Conservation (phyloP, 2,797 vertebrate genomes). For the Sylvia borin region DNA sequence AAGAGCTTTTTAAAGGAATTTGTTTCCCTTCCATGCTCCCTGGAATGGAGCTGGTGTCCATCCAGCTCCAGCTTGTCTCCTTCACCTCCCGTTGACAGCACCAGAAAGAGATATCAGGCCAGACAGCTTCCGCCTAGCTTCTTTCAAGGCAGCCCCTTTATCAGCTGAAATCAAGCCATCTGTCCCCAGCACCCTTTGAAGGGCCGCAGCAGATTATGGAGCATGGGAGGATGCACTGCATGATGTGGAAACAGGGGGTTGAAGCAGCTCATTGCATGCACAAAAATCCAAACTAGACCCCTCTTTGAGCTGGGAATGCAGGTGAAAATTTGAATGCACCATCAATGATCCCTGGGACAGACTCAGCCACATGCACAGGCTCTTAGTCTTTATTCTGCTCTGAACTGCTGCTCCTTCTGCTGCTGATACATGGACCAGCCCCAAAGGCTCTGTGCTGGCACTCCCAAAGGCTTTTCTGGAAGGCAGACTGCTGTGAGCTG, state of each 20-base stretch:
- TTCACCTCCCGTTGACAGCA: background rate
- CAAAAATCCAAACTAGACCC: background rate
- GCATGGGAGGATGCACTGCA: background rate
- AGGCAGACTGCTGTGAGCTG: background rate
- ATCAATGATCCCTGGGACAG: background rate
- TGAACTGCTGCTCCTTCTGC: background rate
- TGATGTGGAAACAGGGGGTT: background rate
- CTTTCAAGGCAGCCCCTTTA: slow-evolving; percentile 26
- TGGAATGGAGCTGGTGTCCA: background rate
- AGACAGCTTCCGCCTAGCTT: background rate
- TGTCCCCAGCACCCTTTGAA: background rate
- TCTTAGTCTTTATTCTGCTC: background rate
- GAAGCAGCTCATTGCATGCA: background rate
- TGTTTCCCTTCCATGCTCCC: background rate
- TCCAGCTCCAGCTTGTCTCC: background rate
- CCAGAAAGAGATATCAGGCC: slow-evolving; percentile 3
- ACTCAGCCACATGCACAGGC: rapidly evolving
- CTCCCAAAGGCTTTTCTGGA: background rate
- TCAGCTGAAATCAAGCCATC: slow-evolving; percentile 23
- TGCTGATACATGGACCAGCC: rapidly evolving
- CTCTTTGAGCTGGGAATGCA: background rate
- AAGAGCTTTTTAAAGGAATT: background rate
- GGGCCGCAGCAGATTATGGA: background rate
- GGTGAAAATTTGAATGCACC: background rate
- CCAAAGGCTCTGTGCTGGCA: background rate